Base-by-base conservation (phyloP, 2,888 invertebrate species). In the Augiades crinisus region DNA sequence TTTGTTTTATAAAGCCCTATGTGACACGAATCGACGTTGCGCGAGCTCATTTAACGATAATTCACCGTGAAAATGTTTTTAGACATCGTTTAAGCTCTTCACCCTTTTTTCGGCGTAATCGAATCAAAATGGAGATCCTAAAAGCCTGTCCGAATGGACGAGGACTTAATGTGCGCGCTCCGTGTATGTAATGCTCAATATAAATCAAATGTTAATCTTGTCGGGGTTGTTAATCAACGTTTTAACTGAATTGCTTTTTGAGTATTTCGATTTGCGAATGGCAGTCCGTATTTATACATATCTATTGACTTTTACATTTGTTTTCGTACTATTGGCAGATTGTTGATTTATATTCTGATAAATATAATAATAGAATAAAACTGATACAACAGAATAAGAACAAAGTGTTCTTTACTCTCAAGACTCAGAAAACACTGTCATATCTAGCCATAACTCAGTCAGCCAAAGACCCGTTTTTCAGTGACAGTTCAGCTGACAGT, bases 1-100 rank as follows among this genome's bases (percentile, higher is more conserved):
- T 86, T 87, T 86, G 86, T 86, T 86, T 86, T 83, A 83, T 82
- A 84, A 81, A 84, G 81, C 78, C 75, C 74, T 68, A 75, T 81
- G 81, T 81, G 84, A 85, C 81, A 78, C 69, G 76, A 78, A 81
- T 81, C 76, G 82, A 82, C 81, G 75, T 78, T 77, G 76, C 73
- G 75, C 70, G 73, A 79, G 70, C 75, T 79, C 79, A 81, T 81
- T 81, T 76, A 70, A 72, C 73, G 75, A 81, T 78, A 78, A 81
- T 79, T 78, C 72, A 70, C 70, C 70, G 70, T 50, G 51, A 51
- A 56, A 60, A 60, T 54, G 55, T 60, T 61, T 59, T 61, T 51
- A 51, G 52, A 60, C 54, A 40, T 51, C 47, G 41, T 60, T 58
- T 44, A 57, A 50, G 41, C 55, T 50, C 44, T 44, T 40, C 43